A percentile compares a stretch with the other conserved stretches of the same genome.
phyloP scores from a whole-genome alignment of 2,113 vertebrate genomes.

The Microtus oregoni region DNA sequence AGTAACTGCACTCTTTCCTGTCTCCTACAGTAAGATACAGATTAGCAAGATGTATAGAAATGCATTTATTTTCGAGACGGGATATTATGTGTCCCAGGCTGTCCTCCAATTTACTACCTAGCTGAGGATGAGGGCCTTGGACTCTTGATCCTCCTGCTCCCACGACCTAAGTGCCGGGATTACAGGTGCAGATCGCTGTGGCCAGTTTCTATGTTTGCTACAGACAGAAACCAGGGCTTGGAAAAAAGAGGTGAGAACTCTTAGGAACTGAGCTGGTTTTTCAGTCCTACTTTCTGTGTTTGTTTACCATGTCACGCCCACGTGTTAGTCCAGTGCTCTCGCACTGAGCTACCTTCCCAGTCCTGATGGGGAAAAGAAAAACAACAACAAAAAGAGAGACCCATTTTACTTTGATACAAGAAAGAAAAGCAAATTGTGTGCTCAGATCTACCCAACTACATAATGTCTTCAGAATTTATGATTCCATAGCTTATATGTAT shows the following conservation, averaged over 20 bases:
- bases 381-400: background rate
- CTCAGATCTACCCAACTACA: background rate
- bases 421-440: background rate
- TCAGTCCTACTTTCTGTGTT: background rate
- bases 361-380: background rate
- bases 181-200: background rate
- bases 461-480: background rate
- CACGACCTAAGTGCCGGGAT: background rate
- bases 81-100: background rate
- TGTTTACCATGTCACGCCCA: background rate
- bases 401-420: conserved; percentile 4
- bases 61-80: background rate
- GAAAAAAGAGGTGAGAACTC: background rate
- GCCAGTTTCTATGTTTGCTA: too few species aligned
- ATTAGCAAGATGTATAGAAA: background rate
- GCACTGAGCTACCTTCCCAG: background rate
- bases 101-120: background rate
- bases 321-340: background rate
- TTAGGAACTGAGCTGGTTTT: background rate
- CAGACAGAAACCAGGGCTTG: too few species aligned
- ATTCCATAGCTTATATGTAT: background rate
- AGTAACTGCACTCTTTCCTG: conserved; percentile 3
- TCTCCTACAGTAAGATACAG: background rate
- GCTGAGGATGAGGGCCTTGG: background rate
- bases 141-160: background rate